Conservation (phyloP, 2,113 vertebrate species). For the Ailuropoda melanoleuca region DNA sequence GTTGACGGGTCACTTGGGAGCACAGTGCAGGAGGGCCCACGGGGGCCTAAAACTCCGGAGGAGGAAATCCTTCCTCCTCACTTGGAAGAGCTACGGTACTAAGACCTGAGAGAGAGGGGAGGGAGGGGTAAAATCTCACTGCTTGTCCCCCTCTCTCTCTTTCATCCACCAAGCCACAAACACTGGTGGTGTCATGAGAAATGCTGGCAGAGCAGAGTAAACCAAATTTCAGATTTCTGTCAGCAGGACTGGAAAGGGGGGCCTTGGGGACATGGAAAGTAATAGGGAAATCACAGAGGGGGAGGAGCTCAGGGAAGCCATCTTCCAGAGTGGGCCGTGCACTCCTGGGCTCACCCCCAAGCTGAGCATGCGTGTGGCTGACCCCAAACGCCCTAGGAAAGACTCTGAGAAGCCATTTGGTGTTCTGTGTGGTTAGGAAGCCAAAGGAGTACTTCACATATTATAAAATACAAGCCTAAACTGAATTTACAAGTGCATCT, state of each 20-base stretch:
- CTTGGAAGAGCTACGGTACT: background rate
- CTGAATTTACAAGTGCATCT: constrained; percentile 1
- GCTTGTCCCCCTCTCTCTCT: background rate
- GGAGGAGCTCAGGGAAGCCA: background rate
- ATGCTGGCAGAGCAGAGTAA: background rate
- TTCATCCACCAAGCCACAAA: background rate
- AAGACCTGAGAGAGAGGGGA: background rate
- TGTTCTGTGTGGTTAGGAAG: constrained; percentile 17
- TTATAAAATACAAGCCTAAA: constrained; percentile 35
- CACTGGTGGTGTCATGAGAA: background rate
- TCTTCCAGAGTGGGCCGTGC: background rate
- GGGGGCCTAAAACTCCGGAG: background rate
- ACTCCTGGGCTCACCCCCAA: background rate
- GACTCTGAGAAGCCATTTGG: background rate
- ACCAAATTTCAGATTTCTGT: background rate
- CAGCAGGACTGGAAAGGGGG: background rate
- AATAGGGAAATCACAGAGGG: background rate
- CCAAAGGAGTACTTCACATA: background rate
- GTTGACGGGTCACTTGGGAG: background rate
- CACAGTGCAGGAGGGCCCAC: background rate
- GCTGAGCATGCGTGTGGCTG: background rate
- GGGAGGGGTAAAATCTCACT: background rate
- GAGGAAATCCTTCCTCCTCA: background rate
- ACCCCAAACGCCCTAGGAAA: background rate
- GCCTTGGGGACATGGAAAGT: background rate